Base-by-base conservation (phyloP, 2,797 vertebrate genomes). In the Varecia variegata region DNA sequence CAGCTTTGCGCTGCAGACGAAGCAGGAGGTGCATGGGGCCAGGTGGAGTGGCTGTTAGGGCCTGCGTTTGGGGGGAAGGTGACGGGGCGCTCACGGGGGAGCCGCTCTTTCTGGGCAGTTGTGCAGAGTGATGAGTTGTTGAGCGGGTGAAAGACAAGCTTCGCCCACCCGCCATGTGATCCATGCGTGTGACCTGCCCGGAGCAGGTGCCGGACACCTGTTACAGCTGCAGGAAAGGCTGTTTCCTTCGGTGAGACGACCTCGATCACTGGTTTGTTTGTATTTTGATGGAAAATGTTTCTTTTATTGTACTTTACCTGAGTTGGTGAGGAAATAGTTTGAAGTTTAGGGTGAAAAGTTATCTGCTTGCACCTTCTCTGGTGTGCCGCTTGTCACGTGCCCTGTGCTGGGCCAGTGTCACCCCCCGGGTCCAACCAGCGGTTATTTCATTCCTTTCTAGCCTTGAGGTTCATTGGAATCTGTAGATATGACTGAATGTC, bases 381-480 rank as follows among this genome's bases (percentile, higher is more conserved):
- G n/a, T 40, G 23, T 43, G 10, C 40, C 15, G 15, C 2, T 1
- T 11, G 23, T n/a, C 25, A 25, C 2, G 1, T 38, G 40, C 10
- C 11, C 21, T 3, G 7, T 15, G 43, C 65, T 5, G 38, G 11
- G 70, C 15, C 45, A 50, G 8, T 5, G 10, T 43, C 10, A 10
- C 13, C 47, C 52, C 58, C 54, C 3, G 1, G 8, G 77, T 32
- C 74, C 20, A 30, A 67, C 10, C 2, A 76, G 12, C 15, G 14
- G n/a, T 35, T 17, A 6, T 14, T 7, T 20, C n/a, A 3, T 38
- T n/a, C 9, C 23, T 68, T 35, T n/a, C 38, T 5, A 50, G 21
- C 15, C 71, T 38, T 50, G 9, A 4, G n/a, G 21, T 32, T 30
- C 11, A 0, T 60, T 8, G 7, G 52, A 25, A 5, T 68, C 20